phyloP scores from a whole-genome alignment of 2,797 vertebrate species.

The Epinephelus malabaricus region DNA sequence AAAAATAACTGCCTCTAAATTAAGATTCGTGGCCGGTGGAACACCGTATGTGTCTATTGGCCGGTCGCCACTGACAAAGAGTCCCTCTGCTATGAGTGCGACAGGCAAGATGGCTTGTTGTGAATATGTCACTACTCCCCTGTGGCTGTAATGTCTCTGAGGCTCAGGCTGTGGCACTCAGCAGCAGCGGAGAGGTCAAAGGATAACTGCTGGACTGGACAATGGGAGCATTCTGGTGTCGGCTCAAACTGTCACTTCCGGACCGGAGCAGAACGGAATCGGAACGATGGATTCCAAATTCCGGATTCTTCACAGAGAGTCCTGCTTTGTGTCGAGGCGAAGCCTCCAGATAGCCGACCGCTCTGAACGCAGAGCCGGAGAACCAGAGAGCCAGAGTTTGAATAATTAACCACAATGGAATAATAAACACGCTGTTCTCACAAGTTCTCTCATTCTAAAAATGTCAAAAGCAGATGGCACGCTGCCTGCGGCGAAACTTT shows the following conservation, averaged over 20 bases:
- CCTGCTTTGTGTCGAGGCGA: conserved; percentile 17
- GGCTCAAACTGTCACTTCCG: conserved; percentile 28
- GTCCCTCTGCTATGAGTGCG: neutral
- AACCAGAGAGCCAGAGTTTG: conserved; percentile 24
- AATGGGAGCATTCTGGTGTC: conserved; percentile 22
- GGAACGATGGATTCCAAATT: conserved; percentile 24
- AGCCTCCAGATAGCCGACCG: conserved; percentile 32
- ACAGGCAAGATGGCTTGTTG: neutral
- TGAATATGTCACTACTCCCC: conserved; percentile 3
- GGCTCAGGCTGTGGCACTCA: conserved; percentile 8
- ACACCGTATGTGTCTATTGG: neutral
- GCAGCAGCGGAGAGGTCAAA: conserved; percentile 23
- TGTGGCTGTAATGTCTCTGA: conserved; percentile 6
- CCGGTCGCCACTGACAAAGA: neutral
- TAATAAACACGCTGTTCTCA: conserved; percentile 70
- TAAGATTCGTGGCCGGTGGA: neutral
- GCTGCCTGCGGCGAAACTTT: conserved; percentile 46
- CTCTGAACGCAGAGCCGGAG: conserved; percentile 6
- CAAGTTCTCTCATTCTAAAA: conserved; percentile 65
- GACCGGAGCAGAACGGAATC: neutral
- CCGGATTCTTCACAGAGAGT: conserved; percentile 43
- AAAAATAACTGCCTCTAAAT: neutral
- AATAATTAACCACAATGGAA: conserved; percentile 66
- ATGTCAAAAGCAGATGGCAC: conserved; percentile 71
- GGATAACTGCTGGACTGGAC: conserved; percentile 7